phyloP scores from a whole-genome alignment of 1,140 invertebrate genomes.

The Brachionus calyciflorus region DNA sequence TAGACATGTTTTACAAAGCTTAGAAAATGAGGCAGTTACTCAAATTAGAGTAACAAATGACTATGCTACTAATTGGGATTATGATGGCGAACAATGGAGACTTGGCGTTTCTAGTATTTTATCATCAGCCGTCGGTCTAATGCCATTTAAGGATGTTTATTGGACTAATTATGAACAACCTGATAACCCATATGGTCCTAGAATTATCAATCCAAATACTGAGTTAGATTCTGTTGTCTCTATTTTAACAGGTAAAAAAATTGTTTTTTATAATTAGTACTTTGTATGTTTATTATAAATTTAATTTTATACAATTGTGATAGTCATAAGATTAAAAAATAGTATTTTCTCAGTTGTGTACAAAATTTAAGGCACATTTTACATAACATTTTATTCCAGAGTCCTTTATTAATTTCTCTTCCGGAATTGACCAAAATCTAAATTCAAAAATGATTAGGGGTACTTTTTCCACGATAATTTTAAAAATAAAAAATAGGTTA shows the following conservation, averaged over 20 bases:
- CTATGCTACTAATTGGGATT: slow-evolving; percentile 42
- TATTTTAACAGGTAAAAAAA: slow-evolving; percentile 48
- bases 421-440: too few species aligned
- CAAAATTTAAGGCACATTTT: too few species aligned
- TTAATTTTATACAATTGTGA: too few species aligned
- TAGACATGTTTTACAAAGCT: slow-evolving; percentile 48
- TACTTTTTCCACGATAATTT: too few species aligned
- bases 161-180: slow-evolving; percentile 53
- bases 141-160: slow-evolving; percentile 56
- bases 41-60: slow-evolving; percentile 48
- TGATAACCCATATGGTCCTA: slow-evolving; percentile 51
- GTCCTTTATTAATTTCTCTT: too few species aligned
- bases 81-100: slow-evolving; percentile 51
- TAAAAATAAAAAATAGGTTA: too few species aligned
- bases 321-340: too few species aligned
- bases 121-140: slow-evolving; percentile 52
- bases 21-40: slow-evolving; percentile 49
- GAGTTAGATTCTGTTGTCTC: slow-evolving; percentile 51
- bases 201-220: slow-evolving; percentile 48
- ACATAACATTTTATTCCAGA: too few species aligned
- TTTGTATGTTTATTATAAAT: too few species aligned
- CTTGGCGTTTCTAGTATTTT: slow-evolving; percentile 55
- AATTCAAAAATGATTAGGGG: too few species aligned
- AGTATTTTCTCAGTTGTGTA: too few species aligned
- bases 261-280: not conserved